phyloP scores from a whole-genome alignment of 2,797 vertebrate genomes.

The Xiphorhynchus erythropygius region DNA sequence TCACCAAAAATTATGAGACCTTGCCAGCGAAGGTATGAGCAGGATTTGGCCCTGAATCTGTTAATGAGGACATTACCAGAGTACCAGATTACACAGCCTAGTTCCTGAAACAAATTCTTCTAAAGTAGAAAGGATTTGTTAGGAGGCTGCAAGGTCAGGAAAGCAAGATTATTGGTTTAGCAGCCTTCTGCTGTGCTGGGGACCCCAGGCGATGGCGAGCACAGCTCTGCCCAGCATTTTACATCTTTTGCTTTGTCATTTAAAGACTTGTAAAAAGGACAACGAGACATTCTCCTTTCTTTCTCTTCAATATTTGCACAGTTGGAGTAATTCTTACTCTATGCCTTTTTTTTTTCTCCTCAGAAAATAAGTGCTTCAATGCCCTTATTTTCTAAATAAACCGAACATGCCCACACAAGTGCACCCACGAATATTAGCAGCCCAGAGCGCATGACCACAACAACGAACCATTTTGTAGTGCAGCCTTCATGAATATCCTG shows the following conservation, averaged over 20 bases:
- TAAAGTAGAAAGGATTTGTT: slow-evolving; percentile 48
- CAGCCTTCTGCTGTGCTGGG: slow-evolving; percentile 5
- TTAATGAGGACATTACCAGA: slow-evolving; percentile 25
- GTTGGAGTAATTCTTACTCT: slow-evolving; percentile 42
- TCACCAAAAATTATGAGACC: neutral
- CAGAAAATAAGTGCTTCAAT: slow-evolving; percentile 64
- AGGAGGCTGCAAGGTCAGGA: slow-evolving; percentile 42
- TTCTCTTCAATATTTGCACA: slow-evolving; percentile 54
- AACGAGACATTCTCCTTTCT: slow-evolving; percentile 24
- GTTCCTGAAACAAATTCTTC: slow-evolving; percentile 33
- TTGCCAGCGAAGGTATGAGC: neutral
- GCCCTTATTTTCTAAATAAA: slow-evolving; percentile 70
- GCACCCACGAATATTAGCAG: slow-evolving; percentile 54
- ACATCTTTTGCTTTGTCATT: slow-evolving; percentile 40
- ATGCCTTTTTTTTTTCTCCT: neutral
- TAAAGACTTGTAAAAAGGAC: slow-evolving; percentile 33
- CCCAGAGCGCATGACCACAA: slow-evolving; percentile 57
- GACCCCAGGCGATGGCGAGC: neutral
- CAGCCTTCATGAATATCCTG: slow-evolving; percentile 58
- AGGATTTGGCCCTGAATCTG: slow-evolving; percentile 19
- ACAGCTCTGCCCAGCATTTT: neutral
- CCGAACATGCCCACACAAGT: slow-evolving; percentile 66
- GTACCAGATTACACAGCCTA: neutral
- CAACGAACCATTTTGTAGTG: slow-evolving; percentile 42
- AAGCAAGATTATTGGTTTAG: slow-evolving; percentile 52